Conservation (phyloP, 2,888 invertebrate species). For the Lathronympha strigana region DNA sequence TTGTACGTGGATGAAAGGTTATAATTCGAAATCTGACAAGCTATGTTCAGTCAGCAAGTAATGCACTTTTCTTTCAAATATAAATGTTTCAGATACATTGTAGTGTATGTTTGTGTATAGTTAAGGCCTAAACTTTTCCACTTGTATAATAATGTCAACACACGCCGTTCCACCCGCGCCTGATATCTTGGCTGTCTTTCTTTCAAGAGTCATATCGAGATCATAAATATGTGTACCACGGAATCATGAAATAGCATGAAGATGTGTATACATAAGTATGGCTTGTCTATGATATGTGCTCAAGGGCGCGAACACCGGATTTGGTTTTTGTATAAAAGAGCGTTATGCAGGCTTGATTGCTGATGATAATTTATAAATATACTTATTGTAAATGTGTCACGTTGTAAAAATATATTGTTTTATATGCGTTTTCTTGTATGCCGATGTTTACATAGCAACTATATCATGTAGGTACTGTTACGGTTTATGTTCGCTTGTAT, state of each 20-base stretch:
- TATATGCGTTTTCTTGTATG: constrained; percentile 33
- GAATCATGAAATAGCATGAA: neutral
- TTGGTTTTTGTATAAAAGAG: constrained; percentile 21
- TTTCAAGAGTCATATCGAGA: neutral
- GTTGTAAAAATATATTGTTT: constrained; percentile 34
- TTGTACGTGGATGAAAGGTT: neutral
- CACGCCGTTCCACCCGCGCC: neutral
- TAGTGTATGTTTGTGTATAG: neutral
- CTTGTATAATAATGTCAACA: neutral
- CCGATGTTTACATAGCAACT: constrained; percentile 32
- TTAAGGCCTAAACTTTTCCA: constrained; percentile 37
- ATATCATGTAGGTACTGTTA: constrained; percentile 35
- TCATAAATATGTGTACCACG: neutral
- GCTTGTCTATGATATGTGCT: neutral
- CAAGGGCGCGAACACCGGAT: constrained; percentile 4
- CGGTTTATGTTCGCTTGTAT: constrained; percentile 32
- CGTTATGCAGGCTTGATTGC: neutral
- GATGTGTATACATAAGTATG: neutral
- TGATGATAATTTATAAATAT: constrained; percentile 17
- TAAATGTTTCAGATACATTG: neutral
- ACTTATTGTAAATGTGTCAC: constrained; percentile 32
- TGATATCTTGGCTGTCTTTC: neutral
- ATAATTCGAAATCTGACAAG: neutral
- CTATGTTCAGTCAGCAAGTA: neutral
- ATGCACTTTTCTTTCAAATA: neutral